Percentiles rank a stretch among this genome's conserved stretches.
Evolutionary conservation across 2,113 vertebrate species (phyloP).

Genomic region (Rafetus swinhoei): DNA sequence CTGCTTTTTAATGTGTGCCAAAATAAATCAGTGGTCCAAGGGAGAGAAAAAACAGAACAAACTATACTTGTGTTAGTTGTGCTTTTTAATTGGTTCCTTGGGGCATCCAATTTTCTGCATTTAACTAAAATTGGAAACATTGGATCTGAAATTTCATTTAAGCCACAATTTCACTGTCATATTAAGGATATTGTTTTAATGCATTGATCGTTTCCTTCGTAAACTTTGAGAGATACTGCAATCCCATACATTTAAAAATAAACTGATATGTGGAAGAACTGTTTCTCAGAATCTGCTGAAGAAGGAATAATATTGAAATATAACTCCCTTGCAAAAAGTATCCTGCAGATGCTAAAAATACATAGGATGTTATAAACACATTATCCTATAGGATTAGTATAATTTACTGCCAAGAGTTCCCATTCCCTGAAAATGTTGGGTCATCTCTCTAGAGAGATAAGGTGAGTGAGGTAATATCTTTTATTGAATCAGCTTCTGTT

Average conservation of each 20-base stretch:
- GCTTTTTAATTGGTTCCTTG: background rate
- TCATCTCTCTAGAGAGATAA: background rate
- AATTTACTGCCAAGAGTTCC: background rate
- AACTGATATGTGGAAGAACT: background rate
- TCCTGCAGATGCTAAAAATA: fast-evolving
- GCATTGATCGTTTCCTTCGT: slow-evolving; percentile 55
- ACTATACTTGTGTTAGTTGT: background rate
- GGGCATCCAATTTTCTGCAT: slow-evolving; percentile 7
- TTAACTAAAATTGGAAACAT: slow-evolving; percentile 36
- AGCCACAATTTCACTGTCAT: slow-evolving; percentile 52
- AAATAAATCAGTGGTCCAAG: background rate
- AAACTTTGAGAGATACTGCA: slow-evolving; percentile 62
- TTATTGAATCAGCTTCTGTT: background rate
- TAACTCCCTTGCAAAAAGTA: background rate
- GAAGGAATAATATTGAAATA: fast-evolving
- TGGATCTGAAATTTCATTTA: slow-evolving; percentile 67
- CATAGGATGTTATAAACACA: fast-evolving
- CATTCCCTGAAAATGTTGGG: background rate
- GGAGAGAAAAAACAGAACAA: background rate
- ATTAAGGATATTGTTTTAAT: slow-evolving; percentile 58
- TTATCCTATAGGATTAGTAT: background rate
- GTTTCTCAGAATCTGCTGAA: background rate
- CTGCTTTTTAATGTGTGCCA: background rate
- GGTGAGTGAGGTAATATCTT: background rate
- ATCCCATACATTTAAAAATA: slow-evolving; percentile 63